Conservation (phyloP, 2,888 invertebrate genomes). For the Polia nebulosa region DNA sequence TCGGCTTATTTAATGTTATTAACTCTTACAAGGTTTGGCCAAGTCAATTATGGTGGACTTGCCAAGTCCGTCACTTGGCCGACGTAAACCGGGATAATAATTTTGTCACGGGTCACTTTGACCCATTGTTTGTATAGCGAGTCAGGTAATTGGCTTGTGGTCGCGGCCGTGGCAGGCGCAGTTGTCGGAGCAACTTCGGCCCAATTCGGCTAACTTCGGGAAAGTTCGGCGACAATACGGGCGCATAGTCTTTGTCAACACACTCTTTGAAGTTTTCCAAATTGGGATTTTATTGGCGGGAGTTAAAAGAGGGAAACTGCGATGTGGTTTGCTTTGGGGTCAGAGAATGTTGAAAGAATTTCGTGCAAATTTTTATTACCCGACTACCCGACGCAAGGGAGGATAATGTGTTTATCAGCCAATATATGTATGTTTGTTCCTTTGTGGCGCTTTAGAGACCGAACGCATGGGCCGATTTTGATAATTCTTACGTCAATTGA, state of each 20-base stretch:
- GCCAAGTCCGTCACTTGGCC: slow-evolving; percentile 44
- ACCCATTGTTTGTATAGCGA: slow-evolving; percentile 56
- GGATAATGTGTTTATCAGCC: too few relatives aligned
- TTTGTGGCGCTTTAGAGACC: too few relatives aligned
- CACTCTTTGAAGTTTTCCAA: slow-evolving; percentile 50
- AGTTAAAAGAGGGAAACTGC: slow-evolving; percentile 22
- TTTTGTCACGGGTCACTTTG: slow-evolving; percentile 62
- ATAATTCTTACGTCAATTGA: too few relatives aligned
- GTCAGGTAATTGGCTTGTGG: slow-evolving; percentile 62
- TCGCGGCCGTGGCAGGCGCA: slow-evolving; percentile 38
- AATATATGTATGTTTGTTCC: too few relatives aligned
- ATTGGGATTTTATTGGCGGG: slow-evolving; percentile 47
- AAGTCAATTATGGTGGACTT: slow-evolving; percentile 49
- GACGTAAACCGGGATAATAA: slow-evolving; percentile 46
- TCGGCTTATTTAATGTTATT: slow-evolving; percentile 59
- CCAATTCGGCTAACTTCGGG: slow-evolving; percentile 35
- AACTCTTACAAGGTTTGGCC: slow-evolving; percentile 48
- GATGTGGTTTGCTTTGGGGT: neutral
- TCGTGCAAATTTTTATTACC: neutral
- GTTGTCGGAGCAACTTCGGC: slow-evolving; percentile 32
- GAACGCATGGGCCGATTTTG: too few relatives aligned
- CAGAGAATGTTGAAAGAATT: neutral
- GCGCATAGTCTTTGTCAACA: slow-evolving; percentile 38
- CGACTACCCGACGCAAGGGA: too few relatives aligned
- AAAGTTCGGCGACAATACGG: slow-evolving; percentile 46